These are phyloP conservation scores for Ceratosolen fusciceps DNA, from an alignment of 1,140 invertebrate species.

Conservation along the genomic window DNA sequence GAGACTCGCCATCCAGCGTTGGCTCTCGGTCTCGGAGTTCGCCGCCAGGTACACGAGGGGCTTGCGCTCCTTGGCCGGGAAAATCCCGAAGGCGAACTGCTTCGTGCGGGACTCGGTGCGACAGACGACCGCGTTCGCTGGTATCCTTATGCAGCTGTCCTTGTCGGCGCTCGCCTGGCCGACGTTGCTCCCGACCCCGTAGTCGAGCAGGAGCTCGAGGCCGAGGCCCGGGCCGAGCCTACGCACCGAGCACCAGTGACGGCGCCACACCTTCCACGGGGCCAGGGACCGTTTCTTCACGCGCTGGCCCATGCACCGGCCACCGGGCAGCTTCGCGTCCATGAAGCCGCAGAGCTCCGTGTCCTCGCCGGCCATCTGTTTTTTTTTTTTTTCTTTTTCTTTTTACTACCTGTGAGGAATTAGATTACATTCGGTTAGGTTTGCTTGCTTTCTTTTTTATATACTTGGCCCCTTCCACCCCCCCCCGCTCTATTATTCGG, in stretches of 20 bases:
- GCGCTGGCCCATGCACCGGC: conserved; percentile 57
- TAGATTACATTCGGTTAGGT: too few relatives aligned
- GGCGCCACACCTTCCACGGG: conserved; percentile 67
- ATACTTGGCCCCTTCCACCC: too few relatives aligned
- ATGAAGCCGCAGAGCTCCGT: conserved; percentile 63
- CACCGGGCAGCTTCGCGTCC: conserved; percentile 62
- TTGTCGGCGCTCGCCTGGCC: conserved; percentile 45
- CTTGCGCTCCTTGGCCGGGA: conserved; percentile 68
- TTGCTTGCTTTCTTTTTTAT: too few relatives aligned
- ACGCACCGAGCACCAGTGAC: conserved; percentile 67
- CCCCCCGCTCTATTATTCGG: too few relatives aligned
- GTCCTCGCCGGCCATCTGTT: conserved; percentile 54
- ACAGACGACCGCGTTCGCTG: conserved; percentile 67
- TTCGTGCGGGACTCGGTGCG: conserved; percentile 73
- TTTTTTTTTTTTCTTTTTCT: too few relatives aligned
- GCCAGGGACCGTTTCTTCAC: conserved; percentile 59
- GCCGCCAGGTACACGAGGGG: conserved; percentile 71
- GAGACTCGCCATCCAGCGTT: conserved; percentile 73
- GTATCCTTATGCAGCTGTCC: conserved; percentile 62
- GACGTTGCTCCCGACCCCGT: conserved; percentile 50
- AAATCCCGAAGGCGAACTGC: conserved; percentile 73
- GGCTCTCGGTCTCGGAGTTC: conserved; percentile 71
- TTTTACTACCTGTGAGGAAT: background rate
- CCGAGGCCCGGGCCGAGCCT: conserved; percentile 58
- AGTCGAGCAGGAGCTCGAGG: conserved; percentile 64